Percentiles rank a stretch among this genome's conserved stretches.
Evolutionary conservation across 1,140 invertebrate genomes (phyloP).

Genomic region (Neotoxoptera formosana): DNA sequence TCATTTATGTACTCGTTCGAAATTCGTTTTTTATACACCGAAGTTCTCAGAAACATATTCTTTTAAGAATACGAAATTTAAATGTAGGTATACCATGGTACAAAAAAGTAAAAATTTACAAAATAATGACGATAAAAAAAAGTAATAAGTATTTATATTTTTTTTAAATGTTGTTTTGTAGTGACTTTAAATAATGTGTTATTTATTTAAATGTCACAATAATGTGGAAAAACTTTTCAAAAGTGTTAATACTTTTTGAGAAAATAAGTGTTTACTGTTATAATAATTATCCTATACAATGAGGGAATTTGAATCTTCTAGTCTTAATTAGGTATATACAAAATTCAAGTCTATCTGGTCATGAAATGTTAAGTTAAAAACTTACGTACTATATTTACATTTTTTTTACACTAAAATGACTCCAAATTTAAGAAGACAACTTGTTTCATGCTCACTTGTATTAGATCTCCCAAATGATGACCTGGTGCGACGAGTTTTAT

Average conservation of each 20-base stretch:
- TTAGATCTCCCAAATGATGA: conserved; percentile 81
- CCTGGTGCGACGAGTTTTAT: conserved; percentile 85
- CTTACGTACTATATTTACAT: too few relatives aligned
- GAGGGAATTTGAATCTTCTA: neutral
- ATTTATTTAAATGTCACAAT: too few relatives aligned
- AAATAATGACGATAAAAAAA: neutral
- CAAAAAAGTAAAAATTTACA: too few relatives aligned
- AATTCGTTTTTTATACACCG: too few relatives aligned
- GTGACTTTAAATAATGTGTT: neutral
- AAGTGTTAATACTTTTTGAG: neutral
- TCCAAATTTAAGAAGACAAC: too few relatives aligned
- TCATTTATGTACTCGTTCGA: too few relatives aligned
- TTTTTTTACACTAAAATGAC: too few relatives aligned
- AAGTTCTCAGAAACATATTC: too few relatives aligned
- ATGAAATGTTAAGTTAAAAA: neutral
- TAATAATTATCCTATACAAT: neutral
- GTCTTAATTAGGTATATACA: neutral
- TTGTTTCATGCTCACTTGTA: conserved; percentile 71
- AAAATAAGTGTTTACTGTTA: neutral
- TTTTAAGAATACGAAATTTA: too few relatives aligned
- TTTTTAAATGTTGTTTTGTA: neutral
- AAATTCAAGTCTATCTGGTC: neutral
- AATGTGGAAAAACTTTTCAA: neutral
- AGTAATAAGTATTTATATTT: too few relatives aligned
- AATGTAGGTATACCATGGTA: too few relatives aligned